Evolutionary conservation across 2,888 invertebrate genomes (phyloP), one percentile per base, ranked within the genome.

Genomic region (Sicus ferrugineus): DNA sequence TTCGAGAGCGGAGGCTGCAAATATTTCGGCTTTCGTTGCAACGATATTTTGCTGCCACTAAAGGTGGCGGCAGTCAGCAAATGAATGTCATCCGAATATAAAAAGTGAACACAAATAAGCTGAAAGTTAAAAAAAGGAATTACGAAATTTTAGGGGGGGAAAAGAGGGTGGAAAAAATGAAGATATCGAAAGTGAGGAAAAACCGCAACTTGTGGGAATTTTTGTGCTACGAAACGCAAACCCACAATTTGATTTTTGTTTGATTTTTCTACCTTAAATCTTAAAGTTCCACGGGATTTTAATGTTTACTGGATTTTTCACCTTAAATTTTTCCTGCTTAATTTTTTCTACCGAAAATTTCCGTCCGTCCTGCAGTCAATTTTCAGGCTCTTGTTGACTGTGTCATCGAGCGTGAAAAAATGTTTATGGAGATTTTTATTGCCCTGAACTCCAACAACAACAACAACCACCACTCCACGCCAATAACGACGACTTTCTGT

Each of bases 361-460:
- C n/a, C n/a, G 2, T 46, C 46, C n/a, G n/a, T 46, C n/a, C 5
- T 11, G 1, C 46, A 16, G 46, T 46, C 46, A 16, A 16, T 11
- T 16, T 46, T 7, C 34, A 7, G 6, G 6, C 34, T n/a, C n/a
- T 46, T 46, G 46, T 46, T 34, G 38, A 9, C 38, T 14, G n/a
- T 19, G 50, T 54, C 54, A 14, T 7, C 9, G 26, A 26, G 54
- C 2, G 26, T 28, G 54, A 14, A 30, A 38, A 23, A 7, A 58
- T 48, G 59, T 50, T 59, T 67, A 67, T 67, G 58, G 67, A 58
- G 67, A 67, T 59, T 67, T 67, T 67, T 67, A 67, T 67, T 67
- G 46, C 54, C 21, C 38, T 61, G 62, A 50, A 63, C n/a, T n/a
- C n/a, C n/a, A n/a, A n/a, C n/a, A n/a, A n/a, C n/a, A n/a, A n/a